These are phyloP conservation scores for Trichomalopsis sarcophagae DNA, from an alignment of 1,140 invertebrate genomes.

Conservation along the genomic window DNA sequence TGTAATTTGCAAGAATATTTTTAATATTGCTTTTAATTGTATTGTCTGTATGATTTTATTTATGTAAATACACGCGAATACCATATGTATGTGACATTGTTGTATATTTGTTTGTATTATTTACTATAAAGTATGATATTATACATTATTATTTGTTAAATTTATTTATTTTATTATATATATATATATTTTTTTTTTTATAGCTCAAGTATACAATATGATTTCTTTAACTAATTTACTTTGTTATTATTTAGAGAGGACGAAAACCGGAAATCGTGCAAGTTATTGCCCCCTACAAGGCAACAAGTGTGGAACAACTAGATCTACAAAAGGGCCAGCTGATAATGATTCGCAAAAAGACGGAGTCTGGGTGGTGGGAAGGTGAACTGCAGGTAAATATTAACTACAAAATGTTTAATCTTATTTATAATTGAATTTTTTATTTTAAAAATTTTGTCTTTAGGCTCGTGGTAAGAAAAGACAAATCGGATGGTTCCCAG, in stretches of 20 bases:
- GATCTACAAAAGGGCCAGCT: conserved; percentile 94
- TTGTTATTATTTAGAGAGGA: conserved; percentile 67
- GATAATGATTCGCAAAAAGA: conserved; percentile 97
- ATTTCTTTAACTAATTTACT: not conserved
- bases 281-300: conserved; percentile 91
- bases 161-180: not conserved
- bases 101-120: not conserved
- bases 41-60: conserved; percentile 5
- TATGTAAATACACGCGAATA: not conserved
- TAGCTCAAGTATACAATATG: not conserved
- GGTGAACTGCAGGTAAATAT: conserved; percentile 91
- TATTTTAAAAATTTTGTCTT: conserved; percentile 40
- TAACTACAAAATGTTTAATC: conserved; percentile 4
- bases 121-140: conserved; percentile 6
- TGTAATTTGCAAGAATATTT: not conserved
- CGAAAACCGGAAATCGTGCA: conserved; percentile 92
- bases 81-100: not conserved
- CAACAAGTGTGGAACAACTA: conserved; percentile 92
- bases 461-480: conserved; percentile 94
- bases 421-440: conserved; percentile 2
- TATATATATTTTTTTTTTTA: conserved; percentile 11
- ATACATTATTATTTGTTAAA: conserved; percentile 26
- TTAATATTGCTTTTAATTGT: not conserved
- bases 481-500: conserved; percentile 98
- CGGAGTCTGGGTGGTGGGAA: conserved; percentile 99